Evolutionary conservation across 1,140 invertebrate species (phyloP), one percentile per base, ranked within the genome.

Genomic region (Sarcophaga peregrina): DNA sequence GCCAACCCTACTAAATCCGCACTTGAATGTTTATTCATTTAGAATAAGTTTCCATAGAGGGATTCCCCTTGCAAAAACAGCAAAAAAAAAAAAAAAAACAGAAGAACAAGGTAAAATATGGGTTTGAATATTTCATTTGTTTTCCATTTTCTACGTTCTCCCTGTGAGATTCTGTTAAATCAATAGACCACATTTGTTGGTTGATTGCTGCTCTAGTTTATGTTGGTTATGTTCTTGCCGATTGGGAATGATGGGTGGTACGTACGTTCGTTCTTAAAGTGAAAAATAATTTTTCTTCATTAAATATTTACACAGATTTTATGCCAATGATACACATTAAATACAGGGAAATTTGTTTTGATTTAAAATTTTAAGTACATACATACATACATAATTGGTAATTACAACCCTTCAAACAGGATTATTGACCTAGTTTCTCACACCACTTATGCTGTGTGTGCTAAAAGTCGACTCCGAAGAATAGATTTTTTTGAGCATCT

Each of bases 121-220:
- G 62, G n/a, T 68, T 68, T 68, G 8, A 68, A 68, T 20, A 9
- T 68, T 68, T 20, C 20, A 58, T n/a, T 68, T 68, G 7, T 68
- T 72, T 52, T 82, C 72, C 52, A 72, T 74, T 82, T 50, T 68
- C n/a, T 62, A 68, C 73, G 68, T 45, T 62, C 8, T 47, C 58
- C 13, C 47, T 62, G 47, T 82, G 73, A 82, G 68, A 72, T 58
- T 48, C 81, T 74, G 47, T 82, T 75, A 75, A 73, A 74, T 68
- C 68, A 73, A 25, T 68, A 68, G 20, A 68, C 62, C 62, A 68
- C 62, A 68, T 68, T 68, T 68, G 62, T 20, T 68, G 62, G 62
- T 68, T 68, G 62, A 13, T 52, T 52, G 13, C 25, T 68, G 62
- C 8, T 68, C 62, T 20, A 68, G 62, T 68, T 68, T 68, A 25